Base-by-base conservation (phyloP, 1,140 invertebrate species). In the Papilio glaucus region DNA sequence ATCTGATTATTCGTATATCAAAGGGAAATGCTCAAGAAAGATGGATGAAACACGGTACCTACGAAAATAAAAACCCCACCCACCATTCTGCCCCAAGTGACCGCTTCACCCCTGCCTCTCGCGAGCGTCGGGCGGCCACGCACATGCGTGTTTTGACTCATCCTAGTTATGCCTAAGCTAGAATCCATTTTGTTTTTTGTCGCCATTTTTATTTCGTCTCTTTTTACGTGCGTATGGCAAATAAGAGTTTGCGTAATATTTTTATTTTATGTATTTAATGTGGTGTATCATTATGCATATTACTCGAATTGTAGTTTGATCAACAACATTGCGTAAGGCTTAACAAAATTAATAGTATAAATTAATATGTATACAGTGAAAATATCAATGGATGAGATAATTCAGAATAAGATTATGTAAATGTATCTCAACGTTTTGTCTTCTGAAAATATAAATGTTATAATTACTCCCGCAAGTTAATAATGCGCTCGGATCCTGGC, bases 131-230 rank as follows among this genome's bases (percentile, higher is more conserved):
- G 81, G 81, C 72, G 73, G 80, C 79, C 72, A 91, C 88, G 89
- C 87, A 91, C 88, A 89, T 91, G 89, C 89, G 89, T 91, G 81
- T 85, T 76, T 80, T 82, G 79, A 82, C 80, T 72, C 81, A 72
- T 78, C 76, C 77, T 79, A 78, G 72, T 79, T 77, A 82, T 85
- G 83, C 84, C 89, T 90, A 90, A 91, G 83, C 85, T 49, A 67
- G 77, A 77, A 83, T 84, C 89, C 89, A 91, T 91, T 91, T 91
- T 91, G 88, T 90, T 91, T 91, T 91, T 91, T 83, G 79, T 78
- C 73, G 79, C 82, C 83, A 84, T 91, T 86, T 82, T 78, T 70
- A 76, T 80, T 85, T 81, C 62, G 53, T 71, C 57, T 74, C 49
- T 29, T 76, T 70, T 72, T 29, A 26, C 60, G 4, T 26, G 49